A percentile compares a stretch with the other conserved stretches of the same genome.
These are phyloP conservation scores for Upupa epops DNA, from an alignment of 2,113 vertebrate species.

Conservation along the genomic window DNA sequence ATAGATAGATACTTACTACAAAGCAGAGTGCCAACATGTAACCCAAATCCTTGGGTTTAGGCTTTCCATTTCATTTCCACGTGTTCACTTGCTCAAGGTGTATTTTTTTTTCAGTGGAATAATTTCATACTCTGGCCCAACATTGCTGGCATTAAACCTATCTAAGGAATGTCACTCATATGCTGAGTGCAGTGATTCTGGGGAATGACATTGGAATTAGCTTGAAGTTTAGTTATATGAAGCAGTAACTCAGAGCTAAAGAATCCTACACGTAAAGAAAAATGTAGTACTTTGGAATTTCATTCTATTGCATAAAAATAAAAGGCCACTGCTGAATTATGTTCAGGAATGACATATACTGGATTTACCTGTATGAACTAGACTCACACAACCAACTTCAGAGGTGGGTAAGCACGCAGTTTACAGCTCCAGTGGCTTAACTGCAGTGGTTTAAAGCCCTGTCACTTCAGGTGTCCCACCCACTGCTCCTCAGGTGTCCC, in stretches of 20 bases:
- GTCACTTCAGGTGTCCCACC: neutral
- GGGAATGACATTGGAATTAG: neutral
- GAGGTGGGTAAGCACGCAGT: neutral
- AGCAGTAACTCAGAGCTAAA: slow-evolving; percentile 1
- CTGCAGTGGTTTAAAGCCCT: neutral
- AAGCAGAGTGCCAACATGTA: slow-evolving; percentile 3
- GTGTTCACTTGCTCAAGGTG: neutral
- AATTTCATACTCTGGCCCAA: neutral
- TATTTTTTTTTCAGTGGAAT: neutral
- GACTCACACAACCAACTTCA: neutral
- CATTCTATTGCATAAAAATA: neutral
- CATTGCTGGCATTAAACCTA: neutral
- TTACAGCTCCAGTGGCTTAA: neutral
- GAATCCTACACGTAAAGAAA: neutral
- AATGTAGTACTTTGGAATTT: neutral
- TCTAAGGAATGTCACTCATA: neutral
- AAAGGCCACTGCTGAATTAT: neutral
- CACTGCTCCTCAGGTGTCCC: neutral
- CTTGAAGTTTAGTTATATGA: neutral
- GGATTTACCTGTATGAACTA: neutral
- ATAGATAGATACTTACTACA: slow-evolving; percentile 19
- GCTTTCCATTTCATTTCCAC: neutral
- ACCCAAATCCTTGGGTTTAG: neutral
- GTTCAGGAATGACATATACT: neutral
- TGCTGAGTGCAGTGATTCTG: neutral